Evolutionary conservation across 1,140 invertebrate genomes (phyloP).

Genomic region (Sycobia sp.): DNA sequence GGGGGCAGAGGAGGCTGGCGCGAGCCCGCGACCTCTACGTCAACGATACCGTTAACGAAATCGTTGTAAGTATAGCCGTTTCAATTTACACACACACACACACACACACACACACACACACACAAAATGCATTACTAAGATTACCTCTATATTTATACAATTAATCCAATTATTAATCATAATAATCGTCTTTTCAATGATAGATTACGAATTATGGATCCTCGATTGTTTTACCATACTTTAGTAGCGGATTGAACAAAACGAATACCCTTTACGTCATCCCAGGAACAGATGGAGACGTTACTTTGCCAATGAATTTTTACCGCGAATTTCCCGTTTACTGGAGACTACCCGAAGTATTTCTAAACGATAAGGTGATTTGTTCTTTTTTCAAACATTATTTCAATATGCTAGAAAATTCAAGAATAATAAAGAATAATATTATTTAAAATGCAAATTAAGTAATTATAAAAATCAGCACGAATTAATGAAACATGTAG

Average conservation of each 20-base stretch:
- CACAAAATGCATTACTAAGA: no score
- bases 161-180: no score
- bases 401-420: conserved; percentile 1
- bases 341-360: conserved; percentile 81
- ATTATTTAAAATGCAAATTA: neutral
- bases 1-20: conserved; percentile 73
- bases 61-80: conserved; percentile 52
- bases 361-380: conserved; percentile 82
- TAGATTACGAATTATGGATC: conserved; percentile 55
- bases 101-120: no score
- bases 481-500: no score
- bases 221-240: conserved; percentile 45
- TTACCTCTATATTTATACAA: neutral
- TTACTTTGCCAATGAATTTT: conserved; percentile 70
- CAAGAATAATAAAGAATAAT: neutral
- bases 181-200: neutral
- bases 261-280: conserved; percentile 70
- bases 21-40: conserved; percentile 65
- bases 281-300: conserved; percentile 69
- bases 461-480: neutral
- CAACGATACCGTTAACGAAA: conserved; percentile 60
- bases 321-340: conserved; percentile 80
- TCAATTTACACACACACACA: no score
- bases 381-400: neutral
- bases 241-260: conserved; percentile 59